These are phyloP conservation scores for Colossoma macropomum DNA, from an alignment of 2,113 vertebrate genomes.

Conservation along the genomic window DNA sequence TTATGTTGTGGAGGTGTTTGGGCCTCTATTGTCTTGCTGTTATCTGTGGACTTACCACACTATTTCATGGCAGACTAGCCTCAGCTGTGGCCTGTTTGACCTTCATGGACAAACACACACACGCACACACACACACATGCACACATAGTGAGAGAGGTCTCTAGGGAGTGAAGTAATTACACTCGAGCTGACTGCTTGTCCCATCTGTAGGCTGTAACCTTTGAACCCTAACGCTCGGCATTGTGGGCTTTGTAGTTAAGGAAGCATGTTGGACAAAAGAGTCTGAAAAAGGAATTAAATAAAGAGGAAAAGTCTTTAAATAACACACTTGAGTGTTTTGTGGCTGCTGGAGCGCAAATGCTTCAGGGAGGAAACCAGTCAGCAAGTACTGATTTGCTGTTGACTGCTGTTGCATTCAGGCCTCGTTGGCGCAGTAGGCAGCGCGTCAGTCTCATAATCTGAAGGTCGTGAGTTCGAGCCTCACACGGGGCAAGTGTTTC, in stretches of 20 bases:
- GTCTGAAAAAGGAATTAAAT: background rate
- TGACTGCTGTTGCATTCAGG: rapidly evolving
- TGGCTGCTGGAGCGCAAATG: background rate
- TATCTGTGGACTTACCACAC: conserved; percentile 5
- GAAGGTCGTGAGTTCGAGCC: conserved; percentile 44
- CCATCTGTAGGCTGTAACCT: conserved; percentile 45
- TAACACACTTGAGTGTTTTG: background rate
- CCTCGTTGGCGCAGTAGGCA: conserved; percentile 45
- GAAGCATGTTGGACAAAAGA: background rate
- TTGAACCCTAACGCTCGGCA: conserved; percentile 27
- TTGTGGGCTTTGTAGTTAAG: conserved; percentile 25
- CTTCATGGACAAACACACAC: conserved; percentile 45
- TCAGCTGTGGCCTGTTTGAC: conserved; percentile 52
- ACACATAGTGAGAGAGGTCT: conserved; percentile 30
- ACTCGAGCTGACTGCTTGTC: conserved; percentile 38
- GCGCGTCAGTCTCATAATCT: conserved; percentile 45
- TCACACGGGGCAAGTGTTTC: background rate
- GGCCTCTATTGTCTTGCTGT: background rate
- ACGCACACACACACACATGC: conserved; percentile 23
- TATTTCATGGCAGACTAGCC: conserved; percentile 29
- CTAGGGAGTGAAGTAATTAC: conserved; percentile 51
- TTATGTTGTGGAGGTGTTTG: background rate
- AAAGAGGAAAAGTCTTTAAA: background rate
- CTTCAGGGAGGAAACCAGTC: background rate
- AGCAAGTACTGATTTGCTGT: background rate